Evolutionary conservation across 2,888 invertebrate genomes (phyloP), one percentile per base, ranked within the genome.

Genomic region (Blastobasis lacticolella): DNA sequence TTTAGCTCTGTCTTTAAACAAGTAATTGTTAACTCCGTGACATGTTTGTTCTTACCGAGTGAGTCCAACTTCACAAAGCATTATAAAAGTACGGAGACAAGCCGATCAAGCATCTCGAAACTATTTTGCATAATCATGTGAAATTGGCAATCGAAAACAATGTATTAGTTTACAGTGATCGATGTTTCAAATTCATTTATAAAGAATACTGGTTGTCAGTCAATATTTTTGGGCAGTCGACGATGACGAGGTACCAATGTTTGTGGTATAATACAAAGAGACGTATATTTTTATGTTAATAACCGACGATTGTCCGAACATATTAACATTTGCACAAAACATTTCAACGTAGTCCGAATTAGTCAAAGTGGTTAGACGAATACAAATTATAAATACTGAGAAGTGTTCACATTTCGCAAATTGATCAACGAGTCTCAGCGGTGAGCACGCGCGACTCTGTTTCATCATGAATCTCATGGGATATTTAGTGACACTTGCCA

Each of bases 341-440:
- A 59, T 67, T 64, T 60, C 55, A 49, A 58, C 53, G 55, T 56
- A 54, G 54, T 57, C 58, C 58, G 63, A 71, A 67, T 71, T 68
- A 56, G 66, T 67, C 64, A 66, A 63, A 65, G 64, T 63, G 56
- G 57, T 57, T 57, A 55, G 57, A 43, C 56, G 66, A 71, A 74
- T 71, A 72, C 57, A 57, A 72, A 74, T 71, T 71, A 76, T 75
- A 71, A 66, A 70, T 73, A 68, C 63, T 57, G 60, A 53, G 65
- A 63, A 67, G 48, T 49, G 38, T 45, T 45, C 6, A 40, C 37
- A 43, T 48, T 51, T 50, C 47, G 51, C 63, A 67, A 62, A 64
- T 50, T 55, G 58, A 61, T 62, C 62, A 51, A 50, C 57, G 54
- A 56, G 10, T 42, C 42, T 42, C 4, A 40, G 40, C 9, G 42